phyloP scores from a whole-genome alignment of 2,888 invertebrate genomes.

The Yponomeuta cagnagella region DNA sequence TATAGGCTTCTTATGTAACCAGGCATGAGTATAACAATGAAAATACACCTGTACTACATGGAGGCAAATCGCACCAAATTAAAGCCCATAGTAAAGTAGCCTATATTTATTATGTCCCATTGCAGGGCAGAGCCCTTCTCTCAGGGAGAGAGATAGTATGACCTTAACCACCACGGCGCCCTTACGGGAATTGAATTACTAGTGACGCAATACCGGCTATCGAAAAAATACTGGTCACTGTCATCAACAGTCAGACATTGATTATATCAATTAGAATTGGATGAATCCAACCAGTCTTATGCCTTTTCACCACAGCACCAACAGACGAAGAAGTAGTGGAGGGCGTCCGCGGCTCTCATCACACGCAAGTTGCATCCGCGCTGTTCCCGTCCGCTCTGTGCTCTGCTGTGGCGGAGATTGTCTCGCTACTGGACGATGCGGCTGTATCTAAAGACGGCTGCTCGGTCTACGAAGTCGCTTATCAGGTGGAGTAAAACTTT shows the following conservation, averaged over 20 bases:
- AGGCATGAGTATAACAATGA: too few species aligned
- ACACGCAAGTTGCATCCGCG: constrained; percentile 93
- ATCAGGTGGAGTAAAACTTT: constrained; percentile 78
- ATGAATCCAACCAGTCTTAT: not conserved
- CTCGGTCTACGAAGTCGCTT: constrained; percentile 97
- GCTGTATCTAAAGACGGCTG: constrained; percentile 95
- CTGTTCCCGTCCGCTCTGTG: constrained; percentile 98
- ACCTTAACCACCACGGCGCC: too few species aligned
- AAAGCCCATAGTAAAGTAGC: too few species aligned
- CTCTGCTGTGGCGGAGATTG: constrained; percentile 95
- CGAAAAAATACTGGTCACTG: too few species aligned
- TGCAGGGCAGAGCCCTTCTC: too few species aligned
- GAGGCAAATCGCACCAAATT: too few species aligned
- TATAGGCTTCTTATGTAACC: too few species aligned
- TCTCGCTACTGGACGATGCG: constrained; percentile 95
- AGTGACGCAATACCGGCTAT: too few species aligned
- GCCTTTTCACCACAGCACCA: constrained; percentile 36
- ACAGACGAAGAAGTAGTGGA: constrained; percentile 80
- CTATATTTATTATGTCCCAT: too few species aligned
- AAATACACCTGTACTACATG: too few species aligned
- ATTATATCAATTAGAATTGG: not conserved
- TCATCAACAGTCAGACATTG: not conserved
- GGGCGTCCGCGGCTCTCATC: constrained; percentile 84
- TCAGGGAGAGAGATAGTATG: too few species aligned
- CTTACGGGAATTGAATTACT: too few species aligned